Evolutionary conservation across 2,113 vertebrate genomes (phyloP).

Genomic region (Rhinopomastus cyanomelas): DNA sequence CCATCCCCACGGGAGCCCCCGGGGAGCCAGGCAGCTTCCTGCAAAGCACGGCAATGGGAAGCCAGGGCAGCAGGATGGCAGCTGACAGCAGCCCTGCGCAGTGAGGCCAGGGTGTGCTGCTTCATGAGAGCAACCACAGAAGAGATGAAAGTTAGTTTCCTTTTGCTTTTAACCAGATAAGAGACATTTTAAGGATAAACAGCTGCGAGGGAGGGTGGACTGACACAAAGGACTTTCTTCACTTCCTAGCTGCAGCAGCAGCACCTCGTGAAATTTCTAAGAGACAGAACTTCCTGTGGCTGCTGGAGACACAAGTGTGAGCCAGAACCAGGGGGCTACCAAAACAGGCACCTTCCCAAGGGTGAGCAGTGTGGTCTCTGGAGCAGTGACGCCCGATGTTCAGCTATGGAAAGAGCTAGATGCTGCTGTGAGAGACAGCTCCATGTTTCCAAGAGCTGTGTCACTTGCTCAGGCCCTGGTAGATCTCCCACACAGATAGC

Average conservation of each 20-base stretch:
- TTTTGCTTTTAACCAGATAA: slow-evolving; percentile 46
- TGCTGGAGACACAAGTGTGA: rapidly evolving
- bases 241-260: slow-evolving; percentile 21
- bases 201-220: not conserved
- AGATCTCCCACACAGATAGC: slow-evolving; percentile 52
- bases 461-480: slow-evolving; percentile 9
- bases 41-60: slow-evolving; percentile 18
- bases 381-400: not conserved
- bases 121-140: not conserved
- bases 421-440: not conserved
- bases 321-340: not conserved
- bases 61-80: not conserved
- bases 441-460: slow-evolving; percentile 11
- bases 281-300: not conserved
- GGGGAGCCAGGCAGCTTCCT: not conserved
- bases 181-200: slow-evolving; percentile 49
- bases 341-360: not conserved
- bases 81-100: slow-evolving; percentile 1
- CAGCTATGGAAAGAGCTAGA: not conserved
- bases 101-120: not conserved
- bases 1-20: not conserved
- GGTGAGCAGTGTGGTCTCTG: not conserved
- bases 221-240: slow-evolving; percentile 53
- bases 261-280: not conserved
- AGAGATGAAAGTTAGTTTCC: slow-evolving; percentile 36